phyloP scores from a whole-genome alignment of 2,113 vertebrate genomes.

The Ifrita kowaldi region DNA sequence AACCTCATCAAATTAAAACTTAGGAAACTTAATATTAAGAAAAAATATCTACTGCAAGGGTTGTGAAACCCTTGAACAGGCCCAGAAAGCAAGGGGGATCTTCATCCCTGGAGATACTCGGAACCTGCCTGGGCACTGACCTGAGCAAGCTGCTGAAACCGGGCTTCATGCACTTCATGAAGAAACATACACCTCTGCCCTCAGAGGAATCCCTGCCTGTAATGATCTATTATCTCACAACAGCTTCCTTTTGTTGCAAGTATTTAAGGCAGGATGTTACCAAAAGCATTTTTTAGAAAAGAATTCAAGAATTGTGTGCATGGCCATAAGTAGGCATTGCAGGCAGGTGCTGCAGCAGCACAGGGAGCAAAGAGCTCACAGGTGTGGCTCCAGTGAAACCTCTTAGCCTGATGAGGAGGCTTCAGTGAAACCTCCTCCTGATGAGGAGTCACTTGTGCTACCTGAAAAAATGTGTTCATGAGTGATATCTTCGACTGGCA shows the following conservation, averaged over 20 bases:
- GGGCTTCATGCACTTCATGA: not conserved
- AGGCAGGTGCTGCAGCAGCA: not conserved
- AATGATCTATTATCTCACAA: not conserved
- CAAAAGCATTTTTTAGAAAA: not conserved
- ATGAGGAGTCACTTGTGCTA: not conserved
- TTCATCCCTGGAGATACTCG: not conserved
- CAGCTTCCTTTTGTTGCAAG: not conserved
- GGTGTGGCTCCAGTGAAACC: not conserved
- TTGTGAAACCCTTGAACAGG: not conserved
- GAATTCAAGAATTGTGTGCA: not conserved
- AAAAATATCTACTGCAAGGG: not conserved
- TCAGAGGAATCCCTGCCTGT: not conserved
- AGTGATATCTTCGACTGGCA: not conserved
- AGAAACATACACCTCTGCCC: not conserved
- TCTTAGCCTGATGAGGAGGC: not conserved
- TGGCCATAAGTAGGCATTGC: fast-evolving
- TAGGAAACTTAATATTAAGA: not conserved
- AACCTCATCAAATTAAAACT: not conserved
- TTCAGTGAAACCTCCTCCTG: not conserved
- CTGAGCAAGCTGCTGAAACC: not conserved
- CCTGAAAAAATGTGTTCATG: not conserved
- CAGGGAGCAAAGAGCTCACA: not conserved
- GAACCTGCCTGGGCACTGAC: not conserved
- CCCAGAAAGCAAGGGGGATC: not conserved
- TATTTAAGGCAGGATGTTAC: not conserved